A percentile compares a stretch with the other conserved stretches of the same genome.
phyloP scores from a whole-genome alignment of 1,140 invertebrate genomes.

The Drosophila novamexicana region DNA sequence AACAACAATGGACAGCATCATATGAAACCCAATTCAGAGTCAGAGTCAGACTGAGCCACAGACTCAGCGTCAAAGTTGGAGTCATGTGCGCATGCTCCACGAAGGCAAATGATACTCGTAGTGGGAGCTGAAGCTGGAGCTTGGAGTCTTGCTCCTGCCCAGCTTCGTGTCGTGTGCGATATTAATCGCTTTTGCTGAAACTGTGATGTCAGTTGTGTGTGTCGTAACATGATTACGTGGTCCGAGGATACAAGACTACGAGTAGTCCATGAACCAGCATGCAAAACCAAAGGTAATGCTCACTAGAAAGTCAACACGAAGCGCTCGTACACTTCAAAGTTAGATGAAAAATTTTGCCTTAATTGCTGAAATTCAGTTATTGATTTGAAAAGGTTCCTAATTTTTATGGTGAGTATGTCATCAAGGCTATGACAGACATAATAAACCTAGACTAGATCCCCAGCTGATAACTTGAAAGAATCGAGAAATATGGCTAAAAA shows the following conservation, averaged over 20 bases:
- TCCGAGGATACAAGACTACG: constrained; percentile 45
- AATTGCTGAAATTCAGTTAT: too few relatives aligned
- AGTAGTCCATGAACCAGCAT: constrained; percentile 1
- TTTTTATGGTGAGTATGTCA: too few relatives aligned
- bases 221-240: constrained; percentile 82
- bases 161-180: constrained; percentile 73
- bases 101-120: constrained; percentile 25
- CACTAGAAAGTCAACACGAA: constrained; percentile 7
- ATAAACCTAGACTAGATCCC: too few relatives aligned
- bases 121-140: constrained; percentile 26
- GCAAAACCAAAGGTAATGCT: constrained; percentile 11
- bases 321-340: not conserved
- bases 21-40: constrained; percentile 52
- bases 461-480: too few relatives aligned
- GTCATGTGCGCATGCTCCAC: constrained; percentile 35
- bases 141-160: constrained; percentile 26
- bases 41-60: not conserved
- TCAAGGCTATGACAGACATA: too few relatives aligned
- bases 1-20: constrained; percentile 61
- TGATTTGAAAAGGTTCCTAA: too few relatives aligned
- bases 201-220: constrained; percentile 82
- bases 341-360: too few relatives aligned
- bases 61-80: not conserved
- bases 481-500: too few relatives aligned
- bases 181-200: constrained; percentile 83